These are phyloP conservation scores for Albula goreensis DNA, from an alignment of 2,113 vertebrate genomes.

Conservation along the genomic window DNA sequence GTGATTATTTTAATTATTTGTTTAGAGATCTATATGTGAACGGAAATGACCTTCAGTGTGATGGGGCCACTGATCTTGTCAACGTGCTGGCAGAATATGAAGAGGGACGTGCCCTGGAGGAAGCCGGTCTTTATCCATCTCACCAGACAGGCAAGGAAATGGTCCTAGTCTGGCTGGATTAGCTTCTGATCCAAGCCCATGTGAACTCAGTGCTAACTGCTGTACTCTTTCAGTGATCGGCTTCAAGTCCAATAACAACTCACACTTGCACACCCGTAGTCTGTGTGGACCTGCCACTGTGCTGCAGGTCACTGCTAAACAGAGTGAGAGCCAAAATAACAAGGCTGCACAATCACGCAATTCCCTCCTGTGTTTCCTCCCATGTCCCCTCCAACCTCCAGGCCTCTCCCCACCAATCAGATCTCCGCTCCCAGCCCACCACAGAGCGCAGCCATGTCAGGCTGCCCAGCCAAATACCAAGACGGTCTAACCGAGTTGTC, in stretches of 20 bases:
- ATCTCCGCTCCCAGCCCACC: background rate
- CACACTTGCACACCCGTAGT: background rate
- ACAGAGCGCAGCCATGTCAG: background rate
- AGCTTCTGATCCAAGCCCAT: background rate
- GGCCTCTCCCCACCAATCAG: background rate
- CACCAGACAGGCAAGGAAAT: slow-evolving; percentile 40
- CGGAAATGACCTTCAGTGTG: slow-evolving; percentile 58
- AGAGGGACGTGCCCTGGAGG: slow-evolving; percentile 19
- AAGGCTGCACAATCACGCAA: background rate
- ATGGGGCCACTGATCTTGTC: slow-evolving; percentile 57
- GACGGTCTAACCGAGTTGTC: background rate
- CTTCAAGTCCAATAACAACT: background rate
- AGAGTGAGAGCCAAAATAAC: background rate
- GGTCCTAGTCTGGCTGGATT: background rate
- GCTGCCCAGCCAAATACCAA: background rate
- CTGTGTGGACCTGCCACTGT: background rate
- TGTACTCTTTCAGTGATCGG: background rate
- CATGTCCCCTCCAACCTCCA: background rate
- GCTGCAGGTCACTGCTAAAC: background rate
- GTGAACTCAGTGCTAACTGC: background rate
- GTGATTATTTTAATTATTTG: slow-evolving; percentile 2
- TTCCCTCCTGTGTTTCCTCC: background rate
- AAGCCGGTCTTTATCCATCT: background rate
- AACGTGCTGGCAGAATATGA: slow-evolving; percentile 45
- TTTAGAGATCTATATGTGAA: slow-evolving; percentile 57